Conservation (phyloP, 2,797 vertebrate genomes). For the Poeciliopsis infans region DNA sequence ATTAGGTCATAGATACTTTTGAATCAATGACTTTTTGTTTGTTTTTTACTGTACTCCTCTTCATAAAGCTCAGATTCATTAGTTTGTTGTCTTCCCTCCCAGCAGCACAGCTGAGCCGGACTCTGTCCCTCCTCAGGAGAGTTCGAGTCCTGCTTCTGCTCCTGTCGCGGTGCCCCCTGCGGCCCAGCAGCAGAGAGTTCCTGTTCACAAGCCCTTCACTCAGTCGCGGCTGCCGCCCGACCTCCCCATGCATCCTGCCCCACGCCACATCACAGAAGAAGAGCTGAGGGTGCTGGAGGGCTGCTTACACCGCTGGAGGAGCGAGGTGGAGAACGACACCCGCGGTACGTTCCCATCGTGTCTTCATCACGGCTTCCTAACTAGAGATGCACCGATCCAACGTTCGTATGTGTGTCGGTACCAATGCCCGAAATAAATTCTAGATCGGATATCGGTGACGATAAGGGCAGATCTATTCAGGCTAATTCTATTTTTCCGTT, state of each 20-base stretch:
- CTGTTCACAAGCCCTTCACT: constrained; percentile 96
- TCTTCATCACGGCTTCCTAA: background rate
- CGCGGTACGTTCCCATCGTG: constrained; percentile 79
- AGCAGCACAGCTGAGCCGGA: constrained; percentile 88
- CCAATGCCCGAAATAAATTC: background rate
- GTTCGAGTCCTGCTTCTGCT: constrained; percentile 62
- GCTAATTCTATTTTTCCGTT: background rate
- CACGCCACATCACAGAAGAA: constrained; percentile 93
- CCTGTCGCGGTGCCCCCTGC: constrained; percentile 42
- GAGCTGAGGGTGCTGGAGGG: constrained; percentile 94
- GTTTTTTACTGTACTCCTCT: too few species aligned
- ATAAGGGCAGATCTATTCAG: too few species aligned
- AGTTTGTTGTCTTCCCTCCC: background rate
- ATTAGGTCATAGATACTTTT: too few species aligned
- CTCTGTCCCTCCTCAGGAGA: constrained; percentile 75
- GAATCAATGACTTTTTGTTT: too few species aligned
- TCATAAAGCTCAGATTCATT: too few species aligned
- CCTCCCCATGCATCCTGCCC: constrained; percentile 97
- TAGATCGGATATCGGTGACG: too few species aligned
- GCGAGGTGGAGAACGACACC: constrained; percentile 96
- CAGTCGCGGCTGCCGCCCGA: constrained; percentile 94
- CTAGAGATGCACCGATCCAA: too few species aligned
- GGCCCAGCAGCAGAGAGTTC: constrained; percentile 84
- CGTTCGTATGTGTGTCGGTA: too few species aligned
- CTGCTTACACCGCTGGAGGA: constrained; percentile 98